A percentile compares a stretch with the other conserved stretches of the same genome.
These are phyloP conservation scores for Meiosimyza platycephala DNA, from an alignment of 2,888 invertebrate species.

Conservation along the genomic window DNA sequence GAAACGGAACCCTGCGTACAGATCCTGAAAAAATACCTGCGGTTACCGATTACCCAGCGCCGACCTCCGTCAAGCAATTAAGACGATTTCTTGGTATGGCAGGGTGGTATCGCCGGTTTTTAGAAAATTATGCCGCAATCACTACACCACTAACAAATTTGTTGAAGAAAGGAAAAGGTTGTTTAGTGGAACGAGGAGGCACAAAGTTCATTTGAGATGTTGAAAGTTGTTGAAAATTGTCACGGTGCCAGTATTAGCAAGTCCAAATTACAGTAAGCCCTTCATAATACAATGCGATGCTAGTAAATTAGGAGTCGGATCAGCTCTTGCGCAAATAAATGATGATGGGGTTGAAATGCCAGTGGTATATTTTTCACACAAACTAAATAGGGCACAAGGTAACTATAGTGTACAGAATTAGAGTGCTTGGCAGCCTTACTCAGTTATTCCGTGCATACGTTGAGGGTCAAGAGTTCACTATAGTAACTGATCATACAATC, in stretches of 20 bases:
- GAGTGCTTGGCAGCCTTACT: constrained; percentile 4
- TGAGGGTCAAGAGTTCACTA: constrained; percentile 7
- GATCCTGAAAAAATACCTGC: no score
- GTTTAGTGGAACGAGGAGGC: no score
- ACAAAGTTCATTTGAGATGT: constrained; percentile 31
- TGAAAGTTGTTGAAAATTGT: background rate
- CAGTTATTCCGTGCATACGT: constrained; percentile 8
- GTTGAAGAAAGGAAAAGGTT: constrained; percentile 28
- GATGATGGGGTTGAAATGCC: no score
- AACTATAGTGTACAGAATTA: constrained; percentile 20
- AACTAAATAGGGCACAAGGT: constrained; percentile 21
- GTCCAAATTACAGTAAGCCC: no score
- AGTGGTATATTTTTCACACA: constrained; percentile 19
- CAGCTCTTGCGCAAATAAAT: no score
- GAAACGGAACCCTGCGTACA: no score
- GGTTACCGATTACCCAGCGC: background rate
- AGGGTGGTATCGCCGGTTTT: background rate
- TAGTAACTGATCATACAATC: constrained; percentile 22
- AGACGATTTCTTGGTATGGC: background rate
- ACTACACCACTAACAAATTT: constrained; percentile 41
- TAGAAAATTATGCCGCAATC: constrained; percentile 38
- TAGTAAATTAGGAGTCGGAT: no score
- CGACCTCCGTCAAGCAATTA: background rate
- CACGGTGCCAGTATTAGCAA: no score
- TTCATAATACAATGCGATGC: background rate